Evolutionary conservation across 1,140 invertebrate species (phyloP).

Genomic region (Drosophila kanapiae): DNA sequence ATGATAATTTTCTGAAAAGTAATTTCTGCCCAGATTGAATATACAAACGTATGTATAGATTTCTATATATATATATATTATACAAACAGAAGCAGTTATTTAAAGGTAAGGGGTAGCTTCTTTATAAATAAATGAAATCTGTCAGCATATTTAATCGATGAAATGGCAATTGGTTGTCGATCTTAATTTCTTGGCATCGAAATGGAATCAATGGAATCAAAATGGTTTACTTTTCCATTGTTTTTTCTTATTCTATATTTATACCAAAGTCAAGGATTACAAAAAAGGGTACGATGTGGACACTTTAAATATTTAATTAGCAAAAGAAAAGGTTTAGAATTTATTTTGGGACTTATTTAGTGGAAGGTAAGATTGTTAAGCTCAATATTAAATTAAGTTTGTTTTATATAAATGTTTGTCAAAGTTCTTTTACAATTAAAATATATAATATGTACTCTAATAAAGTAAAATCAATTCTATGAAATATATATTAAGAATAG

Average conservation of each 20-base stretch:
- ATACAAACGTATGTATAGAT: not conserved
- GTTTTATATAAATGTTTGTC: too few species aligned
- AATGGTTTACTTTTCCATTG: not conserved
- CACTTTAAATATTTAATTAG: not conserved
- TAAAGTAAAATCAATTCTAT: too few species aligned
- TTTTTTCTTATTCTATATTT: constrained; percentile 20
- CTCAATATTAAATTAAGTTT: too few species aligned
- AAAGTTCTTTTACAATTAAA: too few species aligned
- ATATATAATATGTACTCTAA: not conserved
- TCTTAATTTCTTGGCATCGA: constrained; percentile 12
- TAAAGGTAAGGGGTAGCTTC: constrained; percentile 7
- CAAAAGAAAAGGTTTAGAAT: not conserved
- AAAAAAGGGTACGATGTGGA: not conserved
- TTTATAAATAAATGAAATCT: constrained; percentile 40
- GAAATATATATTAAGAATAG: too few species aligned
- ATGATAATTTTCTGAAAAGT: constrained; percentile 68
- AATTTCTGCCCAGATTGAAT: constrained; percentile 63
- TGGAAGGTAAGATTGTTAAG: not conserved
- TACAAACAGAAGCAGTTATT: constrained; percentile 1
- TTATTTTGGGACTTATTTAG: too few species aligned
- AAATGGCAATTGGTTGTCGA: constrained; percentile 39
- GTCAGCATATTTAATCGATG: constrained; percentile 58
- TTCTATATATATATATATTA: not conserved
- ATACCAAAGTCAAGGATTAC: not conserved
- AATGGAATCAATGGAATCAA: constrained; percentile 8